Evolutionary conservation across 2,113 vertebrate genomes (phyloP).

Genomic region (Macroglossus sobrinus): DNA sequence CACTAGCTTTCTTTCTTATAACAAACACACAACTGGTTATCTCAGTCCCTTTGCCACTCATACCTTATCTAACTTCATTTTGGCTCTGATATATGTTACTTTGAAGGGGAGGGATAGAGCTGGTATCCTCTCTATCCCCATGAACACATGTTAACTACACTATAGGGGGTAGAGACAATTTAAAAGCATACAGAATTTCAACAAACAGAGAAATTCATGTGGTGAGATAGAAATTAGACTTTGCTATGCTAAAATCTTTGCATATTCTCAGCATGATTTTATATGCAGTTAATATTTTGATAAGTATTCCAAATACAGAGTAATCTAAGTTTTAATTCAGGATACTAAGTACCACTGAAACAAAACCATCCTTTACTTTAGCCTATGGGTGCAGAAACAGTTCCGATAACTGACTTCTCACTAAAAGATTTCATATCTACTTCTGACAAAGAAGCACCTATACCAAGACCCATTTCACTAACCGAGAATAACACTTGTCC

Average conservation of each 20-base stretch:
- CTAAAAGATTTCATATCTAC: not conserved
- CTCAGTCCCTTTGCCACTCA: not conserved
- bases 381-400: not conserved
- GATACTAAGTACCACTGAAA: conserved; percentile 23
- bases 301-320: conserved; percentile 25
- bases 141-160: not conserved
- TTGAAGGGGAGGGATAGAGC: not conserved
- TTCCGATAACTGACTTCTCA: not conserved
- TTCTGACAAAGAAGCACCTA: not conserved
- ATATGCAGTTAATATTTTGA: not conserved
- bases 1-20: not conserved
- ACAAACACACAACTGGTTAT: not conserved
- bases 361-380: not conserved
- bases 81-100: not conserved
- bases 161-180: not conserved
- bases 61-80: not conserved
- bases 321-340: conserved; percentile 20
- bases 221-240: conserved; percentile 26
- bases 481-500: not conserved
- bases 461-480: not conserved
- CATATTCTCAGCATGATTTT: conserved; percentile 11
- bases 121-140: not conserved
- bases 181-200: not conserved
- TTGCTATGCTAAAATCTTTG: conserved; percentile 16
- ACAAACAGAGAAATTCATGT: conserved; percentile 33